Base-by-base conservation (phyloP, 2,113 vertebrate genomes). In the Emydocephalus ijimae region DNA sequence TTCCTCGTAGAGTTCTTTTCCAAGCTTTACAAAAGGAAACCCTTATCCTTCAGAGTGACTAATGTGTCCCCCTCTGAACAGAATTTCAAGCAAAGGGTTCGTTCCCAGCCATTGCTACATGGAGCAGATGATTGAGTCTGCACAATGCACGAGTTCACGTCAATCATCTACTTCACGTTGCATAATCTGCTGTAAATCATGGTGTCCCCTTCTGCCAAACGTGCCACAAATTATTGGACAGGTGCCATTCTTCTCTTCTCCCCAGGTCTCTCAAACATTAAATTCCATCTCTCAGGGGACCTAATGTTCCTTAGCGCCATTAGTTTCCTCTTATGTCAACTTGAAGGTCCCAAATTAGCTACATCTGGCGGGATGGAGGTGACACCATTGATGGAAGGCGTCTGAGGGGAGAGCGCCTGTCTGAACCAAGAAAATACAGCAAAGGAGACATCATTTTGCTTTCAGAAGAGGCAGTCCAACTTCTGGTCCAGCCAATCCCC, bases 171-270 rank as follows among this genome's bases (percentile, higher is more conserved):
- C 39, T 91, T 91, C 50, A 26, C 29, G 12, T 92, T 64, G 23
- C 57, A 3, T 18, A 9, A 9, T 24, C 85, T 5, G 8, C 56
- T 88, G 29, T 64, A 88, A 96, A 91, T 93, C 87, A 34, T 59
- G 54, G 10, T 94, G 95, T 87, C 94, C 94, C 95, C 26, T 94
- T 81, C 45, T 91, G 92, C 89, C 0, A 10, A 24, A 18, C 29
- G 20, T 94, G 87, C 29, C 54, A 81, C 29, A 57, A 95, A 88
- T 34, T 94, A 92, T 95, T 94, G 90, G n/a, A 69, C 61, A 89
- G 57, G 0, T 92, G 48, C 43, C 85, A 15, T 48, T n/a, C 92
- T 85, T 69, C 64, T 59, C 29, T 54, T 93, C 69, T 74, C 86
- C 34, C 54, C 23, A n/a, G 0, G 87, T 94, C 85, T 14, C 69